Evolutionary conservation across 2,888 invertebrate species (phyloP), one percentile per base, ranked within the genome.

Genomic region (Brenthis daphne): DNA sequence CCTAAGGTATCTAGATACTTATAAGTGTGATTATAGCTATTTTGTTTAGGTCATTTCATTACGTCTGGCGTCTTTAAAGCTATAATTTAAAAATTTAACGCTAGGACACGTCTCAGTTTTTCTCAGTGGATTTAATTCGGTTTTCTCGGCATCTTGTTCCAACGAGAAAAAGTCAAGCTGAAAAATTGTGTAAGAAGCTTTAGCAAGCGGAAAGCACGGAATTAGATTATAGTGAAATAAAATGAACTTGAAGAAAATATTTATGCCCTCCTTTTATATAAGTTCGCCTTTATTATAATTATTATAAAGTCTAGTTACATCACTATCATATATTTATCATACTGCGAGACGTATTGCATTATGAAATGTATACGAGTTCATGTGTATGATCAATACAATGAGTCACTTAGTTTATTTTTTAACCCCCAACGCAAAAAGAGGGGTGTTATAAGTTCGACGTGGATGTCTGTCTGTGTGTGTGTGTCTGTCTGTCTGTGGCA

Each of bases 61-160:
- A 67, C 55, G 50, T 56, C 51, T 61, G 20, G 56, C 63, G 14
- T 63, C 67, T 67, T 56, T 43, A 57, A 3, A 47, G 63, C 56
- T 16, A 67, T 67, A 67, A 67, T 67, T 67, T 67, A 57, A 67
- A 67, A 67, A 57, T 67, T 67, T 67, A 67, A 67, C 54, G 64
- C 65, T 64, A 67, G 63, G 64, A 69, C 71, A 69, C 71, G 66
- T 72, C 60, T 67, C 67, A 66, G 70, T 72, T 70, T 67, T 67
- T 70, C 67, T 67, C 67, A 72, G 70, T 65, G 69, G 61, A 67
- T 69, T 69, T 72, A 65, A 72, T 67, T 72, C 67, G 64, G 57
- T 72, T 72, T 70, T 65, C 70, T 67, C 57, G 67, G 67, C 63
- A 55, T 61, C 57, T 69, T 69, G 66, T 63, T 72, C 69, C 64